Base-by-base conservation (phyloP, 2,113 vertebrate species). In the Petrocephalus zakoni region DNA sequence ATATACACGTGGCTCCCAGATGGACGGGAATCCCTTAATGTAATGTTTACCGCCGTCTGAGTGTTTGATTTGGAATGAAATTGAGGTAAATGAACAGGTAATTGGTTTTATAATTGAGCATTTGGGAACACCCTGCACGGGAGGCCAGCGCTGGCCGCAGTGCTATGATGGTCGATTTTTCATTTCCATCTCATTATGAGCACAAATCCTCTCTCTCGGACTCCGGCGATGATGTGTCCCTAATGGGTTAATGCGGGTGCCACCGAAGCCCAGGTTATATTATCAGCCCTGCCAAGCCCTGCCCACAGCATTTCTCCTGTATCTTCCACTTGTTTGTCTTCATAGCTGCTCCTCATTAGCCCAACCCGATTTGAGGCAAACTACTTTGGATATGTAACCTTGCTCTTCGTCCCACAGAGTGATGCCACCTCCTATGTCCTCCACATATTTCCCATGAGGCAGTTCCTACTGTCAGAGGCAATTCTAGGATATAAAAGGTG, bases 301-400 rank as follows among this genome's bases (percentile, higher is more conserved):
- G 88, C 68, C 88, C 88, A 56, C 75, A 87, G 86, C 87, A 89
- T 85, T 87, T 55, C 72, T 29, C 89, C 56, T 81, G 42, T 72
- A 87, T 8, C 25, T 68, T 88, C 47, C 17, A 22, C 58, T 53
- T 85, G 78, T 90, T 89, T 88, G 89, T 88, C 86, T 91, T 90
- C 58, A 53, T 8, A 78, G 81, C 82, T 87, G 34, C 51, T 55
- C 86, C 83, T 87, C 68, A 86, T 90, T 51, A 82, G 37, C 55
- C 72, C n/a, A n/a, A 51, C 56, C 87, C 78, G 64, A 88, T 88
- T 89, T 88, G 58, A 92, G 89, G 88, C 85, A 89, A 92, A 91
- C 83, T 85, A 85, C 85, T 88, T 92, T 89, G 87, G 92, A 92
- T 91, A 90, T 89, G 89, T 72, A 91, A 92, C 91, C 34, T 90